Percentiles rank a stretch among this genome's conserved stretches.
phyloP scores from a whole-genome alignment of 2,888 invertebrate species.

The Thalpophila matura region DNA sequence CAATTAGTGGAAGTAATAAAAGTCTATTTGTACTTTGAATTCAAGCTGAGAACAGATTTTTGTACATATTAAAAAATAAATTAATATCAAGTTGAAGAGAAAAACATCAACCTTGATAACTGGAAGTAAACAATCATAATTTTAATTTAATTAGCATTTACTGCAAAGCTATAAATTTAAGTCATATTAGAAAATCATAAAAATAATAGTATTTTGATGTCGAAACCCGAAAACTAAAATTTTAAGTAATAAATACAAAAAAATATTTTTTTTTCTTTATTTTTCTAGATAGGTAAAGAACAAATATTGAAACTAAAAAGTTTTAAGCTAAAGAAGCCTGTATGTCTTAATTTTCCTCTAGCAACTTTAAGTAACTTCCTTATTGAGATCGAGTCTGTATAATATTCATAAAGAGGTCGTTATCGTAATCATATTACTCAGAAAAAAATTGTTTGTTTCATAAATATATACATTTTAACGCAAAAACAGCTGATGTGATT shows the following conservation, averaged over 20 bases:
- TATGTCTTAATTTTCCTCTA: no score
- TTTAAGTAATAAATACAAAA: no score
- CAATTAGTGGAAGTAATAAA: not conserved
- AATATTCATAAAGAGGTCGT: not conserved
- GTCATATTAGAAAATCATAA: not conserved
- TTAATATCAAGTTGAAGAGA: not conserved
- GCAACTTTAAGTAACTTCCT: not conserved
- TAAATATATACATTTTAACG: not conserved
- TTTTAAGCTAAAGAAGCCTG: no score
- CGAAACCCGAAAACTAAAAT: no score
- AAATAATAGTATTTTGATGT: no score
- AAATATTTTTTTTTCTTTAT: no score
- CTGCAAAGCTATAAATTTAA: not conserved
- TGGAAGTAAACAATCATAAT: not conserved
- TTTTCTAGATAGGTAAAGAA: no score
- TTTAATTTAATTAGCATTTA: not conserved
- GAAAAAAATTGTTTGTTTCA: conserved; percentile 24
- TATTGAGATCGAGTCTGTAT: not conserved
- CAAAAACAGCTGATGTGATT: conserved; percentile 1
- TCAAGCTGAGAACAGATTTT: not conserved
- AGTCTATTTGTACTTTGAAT: not conserved
- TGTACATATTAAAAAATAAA: not conserved
- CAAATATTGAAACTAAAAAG: no score
- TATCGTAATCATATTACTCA: not conserved
- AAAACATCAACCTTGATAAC: not conserved